phyloP scores from a whole-genome alignment of 2,888 invertebrate genomes.

The Drosophila neonasuta region DNA sequence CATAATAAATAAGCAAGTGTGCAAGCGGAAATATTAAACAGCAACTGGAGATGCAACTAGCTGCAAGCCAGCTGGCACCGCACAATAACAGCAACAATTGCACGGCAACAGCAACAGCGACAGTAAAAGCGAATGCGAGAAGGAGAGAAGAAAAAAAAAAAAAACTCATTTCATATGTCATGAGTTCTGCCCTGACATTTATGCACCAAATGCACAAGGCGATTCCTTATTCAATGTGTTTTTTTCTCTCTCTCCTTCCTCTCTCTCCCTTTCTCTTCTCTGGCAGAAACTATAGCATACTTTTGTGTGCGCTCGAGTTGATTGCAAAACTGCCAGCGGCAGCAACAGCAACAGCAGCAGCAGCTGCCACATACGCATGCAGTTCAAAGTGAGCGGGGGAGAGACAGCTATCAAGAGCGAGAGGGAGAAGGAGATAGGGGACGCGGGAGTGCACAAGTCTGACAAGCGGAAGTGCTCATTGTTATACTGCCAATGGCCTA shows the following conservation, averaged over 20 bases:
- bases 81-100: constrained; percentile 42
- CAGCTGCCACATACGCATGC: constrained; percentile 27
- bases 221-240: constrained; percentile 27
- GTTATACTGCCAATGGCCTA: constrained; percentile 69
- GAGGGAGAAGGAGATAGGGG: neutral
- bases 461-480: constrained; percentile 70
- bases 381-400: neutral
- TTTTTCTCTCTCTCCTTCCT: neutral
- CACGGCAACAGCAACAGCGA: constrained; percentile 11
- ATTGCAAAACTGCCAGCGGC: constrained; percentile 61
- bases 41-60: constrained; percentile 56
- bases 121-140: neutral
- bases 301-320: constrained; percentile 59
- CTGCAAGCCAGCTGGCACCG: constrained; percentile 49
- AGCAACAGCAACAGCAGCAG: constrained; percentile 25
- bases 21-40: constrained; percentile 76
- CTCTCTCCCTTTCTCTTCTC: constrained; percentile 1
- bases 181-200: constrained; percentile 68
- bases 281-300: constrained; percentile 46
- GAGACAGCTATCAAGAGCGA: neutral
- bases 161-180: constrained; percentile 70
- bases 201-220: constrained; percentile 60
- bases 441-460: constrained; percentile 5
- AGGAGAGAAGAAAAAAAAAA: constrained; percentile 22
- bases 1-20: constrained; percentile 76